These are phyloP conservation scores for Dendrocincla fuliginosa DNA, from an alignment of 2,797 vertebrate species.

Conservation along the genomic window DNA sequence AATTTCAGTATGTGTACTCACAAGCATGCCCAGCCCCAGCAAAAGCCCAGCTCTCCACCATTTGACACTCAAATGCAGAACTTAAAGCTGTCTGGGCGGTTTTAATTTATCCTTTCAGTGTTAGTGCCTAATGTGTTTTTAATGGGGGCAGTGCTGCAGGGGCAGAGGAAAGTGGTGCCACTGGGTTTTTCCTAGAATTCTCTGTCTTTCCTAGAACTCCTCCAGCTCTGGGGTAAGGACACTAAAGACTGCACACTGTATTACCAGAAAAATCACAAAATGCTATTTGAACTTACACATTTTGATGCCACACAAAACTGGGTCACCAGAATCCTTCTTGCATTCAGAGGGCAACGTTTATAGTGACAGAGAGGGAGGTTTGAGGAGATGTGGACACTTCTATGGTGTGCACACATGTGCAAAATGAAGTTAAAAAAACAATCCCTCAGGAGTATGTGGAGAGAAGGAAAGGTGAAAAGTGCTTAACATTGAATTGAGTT, in stretches of 20 bases:
- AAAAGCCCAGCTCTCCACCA: background rate
- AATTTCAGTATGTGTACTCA: background rate
- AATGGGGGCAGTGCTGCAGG: background rate
- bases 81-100: background rate
- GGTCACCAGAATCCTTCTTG: background rate
- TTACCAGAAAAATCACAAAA: conserved; percentile 40
- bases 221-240: background rate
- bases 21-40: background rate
- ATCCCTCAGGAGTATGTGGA: background rate
- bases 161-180: background rate
- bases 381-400: background rate
- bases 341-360: background rate
- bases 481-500: background rate
- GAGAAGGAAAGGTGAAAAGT: background rate
- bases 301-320: background rate
- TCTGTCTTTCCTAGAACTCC: conserved; percentile 32
- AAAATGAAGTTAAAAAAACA: background rate
- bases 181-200: conserved; percentile 28
- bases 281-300: conserved; percentile 1
- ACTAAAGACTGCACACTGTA: fast-evolving
- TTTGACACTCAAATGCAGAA: background rate
- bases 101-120: conserved; percentile 22
- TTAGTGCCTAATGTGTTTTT: conserved; percentile 19
- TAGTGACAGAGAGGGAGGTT: background rate
- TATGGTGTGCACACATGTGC: background rate